Conservation (phyloP, 2,888 invertebrate genomes). For the Strigamia maritima region DNA sequence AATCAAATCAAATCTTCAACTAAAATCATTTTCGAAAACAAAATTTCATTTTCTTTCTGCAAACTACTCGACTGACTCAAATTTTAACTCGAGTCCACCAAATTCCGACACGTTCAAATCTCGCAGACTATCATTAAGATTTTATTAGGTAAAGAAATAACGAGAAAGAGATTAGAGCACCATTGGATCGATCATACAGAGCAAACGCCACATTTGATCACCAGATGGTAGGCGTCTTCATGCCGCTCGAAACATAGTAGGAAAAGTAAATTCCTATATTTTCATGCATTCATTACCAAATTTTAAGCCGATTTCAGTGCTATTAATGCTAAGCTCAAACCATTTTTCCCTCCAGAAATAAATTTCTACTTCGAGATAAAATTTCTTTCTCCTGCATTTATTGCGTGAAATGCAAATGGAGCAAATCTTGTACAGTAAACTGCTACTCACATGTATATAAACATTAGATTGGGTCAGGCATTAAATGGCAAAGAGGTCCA, state of each 20-base stretch:
- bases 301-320: conserved; percentile 5
- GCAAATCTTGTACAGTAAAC: background rate
- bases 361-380: background rate
- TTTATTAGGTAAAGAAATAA: conserved; percentile 26
- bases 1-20: background rate
- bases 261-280: background rate
- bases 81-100: background rate
- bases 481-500: background rate
- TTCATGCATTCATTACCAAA: background rate
- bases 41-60: conserved; percentile 12
- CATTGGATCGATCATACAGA: background rate
- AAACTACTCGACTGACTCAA: background rate
- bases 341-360: background rate
- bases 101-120: background rate
- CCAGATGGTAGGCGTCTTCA: conserved; percentile 27
- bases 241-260: background rate
- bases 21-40: background rate
- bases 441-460: background rate
- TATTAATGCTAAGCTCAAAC: background rate
- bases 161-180: conserved; percentile 8
- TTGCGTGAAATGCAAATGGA: background rate
- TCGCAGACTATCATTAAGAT: background rate
- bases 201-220: conserved; percentile 8
- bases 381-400: background rate
- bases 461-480: background rate